Conservation (phyloP, 2,113 vertebrate genomes). For the Catharus bicknelli region DNA sequence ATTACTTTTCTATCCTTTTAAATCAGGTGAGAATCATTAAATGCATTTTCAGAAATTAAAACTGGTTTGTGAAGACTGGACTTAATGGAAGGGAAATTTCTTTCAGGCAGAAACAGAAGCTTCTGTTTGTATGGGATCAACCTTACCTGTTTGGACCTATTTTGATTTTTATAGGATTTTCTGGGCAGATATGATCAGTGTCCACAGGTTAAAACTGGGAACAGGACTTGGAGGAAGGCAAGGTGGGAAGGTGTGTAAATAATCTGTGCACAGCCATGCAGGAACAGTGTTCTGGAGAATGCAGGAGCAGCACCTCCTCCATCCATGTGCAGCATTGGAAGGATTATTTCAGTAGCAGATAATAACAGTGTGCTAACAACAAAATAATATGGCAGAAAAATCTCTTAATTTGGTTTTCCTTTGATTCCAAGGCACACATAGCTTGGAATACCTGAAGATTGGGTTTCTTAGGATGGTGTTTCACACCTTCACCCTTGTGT, state of each 20-base stretch:
- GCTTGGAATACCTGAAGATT: not conserved
- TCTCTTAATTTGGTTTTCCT: not conserved
- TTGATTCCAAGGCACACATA: not conserved
- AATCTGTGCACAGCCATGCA: not conserved
- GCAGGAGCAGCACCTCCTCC: not conserved
- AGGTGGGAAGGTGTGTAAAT: not conserved
- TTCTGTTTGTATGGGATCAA: not conserved
- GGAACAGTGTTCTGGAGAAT: not conserved
- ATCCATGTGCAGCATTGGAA: accelerated
- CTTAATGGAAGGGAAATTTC: not conserved
- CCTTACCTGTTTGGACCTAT: not conserved
- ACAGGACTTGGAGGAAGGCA: not conserved
- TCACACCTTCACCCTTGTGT: not conserved
- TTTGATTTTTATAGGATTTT: not conserved
- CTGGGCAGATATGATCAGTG: not conserved
- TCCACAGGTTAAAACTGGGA: not conserved
- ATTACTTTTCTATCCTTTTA: not conserved
- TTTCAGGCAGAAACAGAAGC: not conserved
- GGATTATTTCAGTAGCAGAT: not conserved
- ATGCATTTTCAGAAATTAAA: not conserved
- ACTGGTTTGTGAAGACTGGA: not conserved
- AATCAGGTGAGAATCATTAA: not conserved
- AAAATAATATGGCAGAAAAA: not conserved
- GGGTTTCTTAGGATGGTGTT: accelerated
- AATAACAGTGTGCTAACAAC: not conserved